These are phyloP conservation scores for Neofelis nebulosa DNA, from an alignment of 2,113 vertebrate species.

Conservation along the genomic window DNA sequence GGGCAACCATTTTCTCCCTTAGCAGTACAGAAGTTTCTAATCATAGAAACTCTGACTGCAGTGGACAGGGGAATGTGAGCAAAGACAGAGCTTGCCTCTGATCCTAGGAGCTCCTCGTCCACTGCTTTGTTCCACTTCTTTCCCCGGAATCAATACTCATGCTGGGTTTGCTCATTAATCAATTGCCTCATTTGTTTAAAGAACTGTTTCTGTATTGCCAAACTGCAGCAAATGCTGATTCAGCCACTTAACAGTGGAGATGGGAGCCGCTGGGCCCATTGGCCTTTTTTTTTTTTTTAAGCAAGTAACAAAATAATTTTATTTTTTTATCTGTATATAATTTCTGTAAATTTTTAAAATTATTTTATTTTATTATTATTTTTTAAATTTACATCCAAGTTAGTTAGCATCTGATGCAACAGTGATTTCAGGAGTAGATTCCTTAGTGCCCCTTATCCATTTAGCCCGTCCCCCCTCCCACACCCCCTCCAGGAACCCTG, in stretches of 20 bases:
- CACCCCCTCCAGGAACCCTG: too few relatives aligned
- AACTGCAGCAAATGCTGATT: neutral
- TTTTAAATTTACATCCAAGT: too few relatives aligned
- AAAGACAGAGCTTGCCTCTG: neutral
- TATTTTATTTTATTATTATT: too few relatives aligned
- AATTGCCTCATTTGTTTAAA: neutral
- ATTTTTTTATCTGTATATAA: too few relatives aligned
- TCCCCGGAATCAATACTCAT: neutral
- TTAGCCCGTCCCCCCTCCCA: too few relatives aligned
- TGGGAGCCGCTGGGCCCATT: neutral
- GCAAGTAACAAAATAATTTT: too few relatives aligned
- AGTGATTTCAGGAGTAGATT: too few relatives aligned
- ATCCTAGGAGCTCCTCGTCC: neutral
- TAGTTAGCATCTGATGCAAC: too few relatives aligned
- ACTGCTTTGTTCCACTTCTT: neutral
- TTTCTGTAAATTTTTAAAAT: too few relatives aligned
- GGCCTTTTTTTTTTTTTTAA: neutral
- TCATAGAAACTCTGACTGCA: neutral
- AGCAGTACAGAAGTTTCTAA: neutral
- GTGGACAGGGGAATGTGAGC: rapidly evolving
- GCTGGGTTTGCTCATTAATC: neutral
- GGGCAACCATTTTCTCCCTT: neutral
- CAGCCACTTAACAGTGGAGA: neutral
- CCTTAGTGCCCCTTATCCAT: too few relatives aligned
- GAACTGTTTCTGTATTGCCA: neutral